Base-by-base conservation (phyloP, 53 echinoderm and acorn worm species). In the Actinopyga echinites region DNA sequence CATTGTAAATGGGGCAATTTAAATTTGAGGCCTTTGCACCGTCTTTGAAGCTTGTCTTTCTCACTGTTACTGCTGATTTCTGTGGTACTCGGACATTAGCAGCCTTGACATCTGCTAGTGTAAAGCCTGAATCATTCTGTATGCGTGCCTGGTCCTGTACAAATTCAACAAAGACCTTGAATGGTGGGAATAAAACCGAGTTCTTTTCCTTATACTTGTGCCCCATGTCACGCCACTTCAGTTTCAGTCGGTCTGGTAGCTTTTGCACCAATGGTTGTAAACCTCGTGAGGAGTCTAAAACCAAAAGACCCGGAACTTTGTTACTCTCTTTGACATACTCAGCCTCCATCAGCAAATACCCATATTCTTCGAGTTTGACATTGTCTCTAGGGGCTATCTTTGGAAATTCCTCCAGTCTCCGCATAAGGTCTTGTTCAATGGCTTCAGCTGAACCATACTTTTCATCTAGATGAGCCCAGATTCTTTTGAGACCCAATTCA, bases 401-500 rank as follows among this genome's bases (percentile, higher is more conserved):
- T 34, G 69, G 87, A 53, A 83, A 90, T 19, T 83, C 87, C 52
- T 83, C 83, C 38, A 90, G 24, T 57, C 84, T 79, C 30, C 26
- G 59, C 64, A 82, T 52, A 8, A 90, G 49, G 31, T 90, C 90
- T 2, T 60, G 83, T 58, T 90, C 83, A 13, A 91, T 43, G 56
- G 90, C 90, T 52, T 90, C 90, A 20, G 79, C 77, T 30, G 90
- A 90, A 32, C 90, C 86, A 75, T 90, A 44, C 59, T 66, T 86
- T 31, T 62, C 44, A 19, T 90, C 83, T 5, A 86, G 78, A 37
- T 82, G 79, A 15, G 66, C 62, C 86, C 90, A 90, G 52, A 83
- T 87, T 44, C 90, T 75, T 57, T 78, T 34, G 28, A 86, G 71
- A 21, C 90, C 90, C 52, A 75, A 7, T 45, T 90, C 82, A 9